These are phyloP conservation scores for Quadroppia sp. DNA, from an alignment of 2,888 invertebrate species.

Conservation along the genomic window DNA sequence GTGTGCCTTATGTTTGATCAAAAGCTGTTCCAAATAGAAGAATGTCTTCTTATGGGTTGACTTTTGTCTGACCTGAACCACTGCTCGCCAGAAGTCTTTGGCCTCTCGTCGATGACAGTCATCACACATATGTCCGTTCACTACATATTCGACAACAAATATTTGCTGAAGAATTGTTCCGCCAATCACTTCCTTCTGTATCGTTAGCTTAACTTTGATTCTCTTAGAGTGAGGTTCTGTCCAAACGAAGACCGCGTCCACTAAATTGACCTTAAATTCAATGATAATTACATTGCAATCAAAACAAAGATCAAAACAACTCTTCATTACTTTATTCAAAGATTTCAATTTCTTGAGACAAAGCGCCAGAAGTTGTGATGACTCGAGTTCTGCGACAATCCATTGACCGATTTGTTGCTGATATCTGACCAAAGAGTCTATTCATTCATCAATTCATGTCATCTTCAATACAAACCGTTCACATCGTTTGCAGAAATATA, in stretches of 20 bases:
- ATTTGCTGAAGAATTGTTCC: slow-evolving; percentile 89
- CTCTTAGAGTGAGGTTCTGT: slow-evolving; percentile 98
- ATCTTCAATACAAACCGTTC: slow-evolving; percentile 63
- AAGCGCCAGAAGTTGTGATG: slow-evolving; percentile 77
- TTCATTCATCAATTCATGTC: not conserved
- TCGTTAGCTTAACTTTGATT: slow-evolving; percentile 88
- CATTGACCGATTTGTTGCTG: slow-evolving; percentile 86
- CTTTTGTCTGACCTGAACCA: slow-evolving; percentile 60
- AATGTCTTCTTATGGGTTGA: slow-evolving; percentile 85
- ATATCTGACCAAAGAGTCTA: slow-evolving; percentile 62
- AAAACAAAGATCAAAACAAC: not conserved
- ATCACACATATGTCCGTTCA: slow-evolving; percentile 92
- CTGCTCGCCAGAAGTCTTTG: slow-evolving; percentile 93
- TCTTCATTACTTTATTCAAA: slow-evolving; percentile 59
- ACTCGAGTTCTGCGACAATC: slow-evolving; percentile 71
- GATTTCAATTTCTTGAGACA: slow-evolving; percentile 91
- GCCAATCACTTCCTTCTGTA: slow-evolving; percentile 89
- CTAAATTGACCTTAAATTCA: slow-evolving; percentile 66
- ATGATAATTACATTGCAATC: not conserved
- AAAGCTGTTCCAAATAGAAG: slow-evolving; percentile 92
- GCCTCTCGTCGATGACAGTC: slow-evolving; percentile 96
- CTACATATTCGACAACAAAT: slow-evolving; percentile 86
- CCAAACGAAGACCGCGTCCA: slow-evolving; percentile 97
- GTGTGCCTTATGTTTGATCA: slow-evolving; percentile 91
- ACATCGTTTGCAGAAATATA: slow-evolving; percentile 88